phyloP scores from a whole-genome alignment of 1,140 invertebrate genomes.

The Drosophila ercepeae region DNA sequence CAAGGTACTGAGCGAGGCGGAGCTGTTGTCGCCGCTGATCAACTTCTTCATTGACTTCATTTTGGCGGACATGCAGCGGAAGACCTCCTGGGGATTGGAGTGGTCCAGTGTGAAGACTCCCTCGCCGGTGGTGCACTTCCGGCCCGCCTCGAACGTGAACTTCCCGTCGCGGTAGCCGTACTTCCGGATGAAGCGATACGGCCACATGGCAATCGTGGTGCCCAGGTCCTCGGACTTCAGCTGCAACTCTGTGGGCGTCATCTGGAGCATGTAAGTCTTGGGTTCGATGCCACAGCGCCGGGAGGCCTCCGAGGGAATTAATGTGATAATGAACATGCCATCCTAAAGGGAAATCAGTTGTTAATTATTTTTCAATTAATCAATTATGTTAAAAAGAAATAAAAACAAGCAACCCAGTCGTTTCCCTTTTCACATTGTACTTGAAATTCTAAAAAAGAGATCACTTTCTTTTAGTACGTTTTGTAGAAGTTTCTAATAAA shows the following conservation, averaged over 20 bases:
- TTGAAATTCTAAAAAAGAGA: not conserved
- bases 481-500: not conserved
- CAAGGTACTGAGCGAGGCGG: constrained; percentile 87
- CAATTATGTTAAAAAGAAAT: too few species aligned
- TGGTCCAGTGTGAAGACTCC: constrained; percentile 92
- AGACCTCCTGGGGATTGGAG: constrained; percentile 91
- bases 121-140: constrained; percentile 94
- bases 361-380: too few species aligned
- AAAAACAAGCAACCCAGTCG: not conserved
- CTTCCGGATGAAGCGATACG: constrained; percentile 92
- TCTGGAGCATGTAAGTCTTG: constrained; percentile 89
- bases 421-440: not conserved
- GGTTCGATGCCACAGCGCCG: constrained; percentile 89
- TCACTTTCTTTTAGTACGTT: not conserved
- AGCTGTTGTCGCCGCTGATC: constrained; percentile 88
- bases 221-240: constrained; percentile 87
- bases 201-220: constrained; percentile 91
- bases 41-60: constrained; percentile 94
- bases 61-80: constrained; percentile 90
- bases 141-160: constrained; percentile 95
- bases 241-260: constrained; percentile 90
- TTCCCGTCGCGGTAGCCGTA: constrained; percentile 92
- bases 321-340: constrained; percentile 91
- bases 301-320: constrained; percentile 91
- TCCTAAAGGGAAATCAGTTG: constrained; percentile 83